Conservation (phyloP, 2,888 invertebrate genomes). For the Alloscopus bannaensis region DNA sequence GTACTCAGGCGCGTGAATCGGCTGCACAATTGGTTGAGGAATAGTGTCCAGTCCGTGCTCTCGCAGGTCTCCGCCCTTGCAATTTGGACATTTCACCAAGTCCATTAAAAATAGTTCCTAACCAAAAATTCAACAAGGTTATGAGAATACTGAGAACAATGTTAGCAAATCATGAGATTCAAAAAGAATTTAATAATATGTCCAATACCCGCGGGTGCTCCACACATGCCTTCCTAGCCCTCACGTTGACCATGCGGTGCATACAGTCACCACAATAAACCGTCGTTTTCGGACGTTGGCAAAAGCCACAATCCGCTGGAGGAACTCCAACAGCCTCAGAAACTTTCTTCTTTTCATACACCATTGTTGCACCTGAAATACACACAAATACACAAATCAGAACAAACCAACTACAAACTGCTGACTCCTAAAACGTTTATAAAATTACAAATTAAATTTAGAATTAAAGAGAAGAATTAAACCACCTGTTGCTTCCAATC, state of each 20-base stretch:
- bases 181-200: neutral
- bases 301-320: neutral
- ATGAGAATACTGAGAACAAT: neutral
- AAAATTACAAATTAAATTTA: neutral
- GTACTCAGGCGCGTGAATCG: neutral
- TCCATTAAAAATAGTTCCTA: constrained; percentile 17
- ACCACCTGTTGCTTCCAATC: no score
- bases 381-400: neutral
- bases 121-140: neutral
- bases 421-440: no score
- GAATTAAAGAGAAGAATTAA: no score
- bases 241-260: neutral
- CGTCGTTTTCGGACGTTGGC: neutral
- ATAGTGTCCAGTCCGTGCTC: neutral
- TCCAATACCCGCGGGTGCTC: constrained; percentile 27
- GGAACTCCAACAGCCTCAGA: neutral
- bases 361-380: neutral
- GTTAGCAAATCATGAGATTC: neutral
- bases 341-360: constrained; percentile 20
- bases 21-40: neutral
- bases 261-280: neutral
- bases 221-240: neutral
- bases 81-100: neutral
- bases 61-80: neutral
- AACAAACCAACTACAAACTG: no score